phyloP scores from a whole-genome alignment of 2,888 invertebrate genomes.

The Allygus modestus region DNA sequence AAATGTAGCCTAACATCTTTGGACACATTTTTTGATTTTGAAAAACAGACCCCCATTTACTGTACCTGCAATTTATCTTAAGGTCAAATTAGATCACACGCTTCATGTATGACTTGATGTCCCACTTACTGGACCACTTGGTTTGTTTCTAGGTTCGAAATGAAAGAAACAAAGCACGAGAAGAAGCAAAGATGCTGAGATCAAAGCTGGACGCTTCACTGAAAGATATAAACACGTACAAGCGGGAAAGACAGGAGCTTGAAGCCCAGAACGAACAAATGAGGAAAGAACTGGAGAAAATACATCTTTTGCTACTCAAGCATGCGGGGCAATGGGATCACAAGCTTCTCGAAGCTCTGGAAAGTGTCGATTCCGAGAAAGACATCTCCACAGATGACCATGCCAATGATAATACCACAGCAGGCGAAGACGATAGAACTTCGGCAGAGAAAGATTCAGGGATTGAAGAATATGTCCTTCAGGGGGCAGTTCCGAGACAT shows the following conservation, averaged over 20 bases:
- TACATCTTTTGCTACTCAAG: constrained; percentile 82
- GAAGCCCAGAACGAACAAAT: constrained; percentile 86
- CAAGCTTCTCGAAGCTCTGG: constrained; percentile 76
- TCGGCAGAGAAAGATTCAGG: constrained; percentile 69
- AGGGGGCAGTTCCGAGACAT: constrained; percentile 81
- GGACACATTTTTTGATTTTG: too few species aligned
- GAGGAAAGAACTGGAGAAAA: constrained; percentile 89
- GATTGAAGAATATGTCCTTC: constrained; percentile 81
- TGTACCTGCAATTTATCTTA: too few species aligned
- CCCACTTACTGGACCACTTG: too few species aligned
- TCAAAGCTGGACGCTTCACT: constrained; percentile 87
- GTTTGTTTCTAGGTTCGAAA: constrained; percentile 81
- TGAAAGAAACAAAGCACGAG: constrained; percentile 95
- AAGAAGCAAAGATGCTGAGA: constrained; percentile 90
- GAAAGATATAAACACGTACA: constrained; percentile 86
- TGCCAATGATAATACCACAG: constrained; percentile 60
- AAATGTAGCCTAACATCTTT: too few species aligned
- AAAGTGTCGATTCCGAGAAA: constrained; percentile 75
- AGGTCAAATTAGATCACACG: too few species aligned
- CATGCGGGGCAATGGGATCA: constrained; percentile 84
- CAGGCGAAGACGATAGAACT: constrained; percentile 64
- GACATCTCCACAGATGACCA: constrained; percentile 72
- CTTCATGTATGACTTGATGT: too few species aligned
- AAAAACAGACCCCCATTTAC: too few species aligned
- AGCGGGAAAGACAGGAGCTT: constrained; percentile 87